phyloP scores from a whole-genome alignment of 1,140 invertebrate genomes.

The Micrasema longulum region DNA sequence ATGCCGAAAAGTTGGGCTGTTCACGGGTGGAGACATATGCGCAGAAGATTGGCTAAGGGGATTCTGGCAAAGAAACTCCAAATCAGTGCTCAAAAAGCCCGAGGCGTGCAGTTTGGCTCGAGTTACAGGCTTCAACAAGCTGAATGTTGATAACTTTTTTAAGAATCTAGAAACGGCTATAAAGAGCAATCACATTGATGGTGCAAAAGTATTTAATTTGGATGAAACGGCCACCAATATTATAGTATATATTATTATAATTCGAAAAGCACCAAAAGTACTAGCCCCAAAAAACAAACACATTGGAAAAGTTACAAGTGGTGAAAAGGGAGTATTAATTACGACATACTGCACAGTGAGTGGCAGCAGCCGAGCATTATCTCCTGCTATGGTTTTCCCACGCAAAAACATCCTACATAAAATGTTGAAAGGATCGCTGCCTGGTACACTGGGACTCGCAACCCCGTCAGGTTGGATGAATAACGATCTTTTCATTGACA shows the following conservation, averaged over 20 bases:
- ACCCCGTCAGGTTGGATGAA: neutral
- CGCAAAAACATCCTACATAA: neutral
- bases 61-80: neutral
- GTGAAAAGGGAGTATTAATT: neutral
- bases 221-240: neutral
- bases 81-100: neutral
- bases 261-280: neutral
- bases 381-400: neutral
- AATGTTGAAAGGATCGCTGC: neutral
- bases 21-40: neutral
- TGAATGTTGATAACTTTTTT: neutral
- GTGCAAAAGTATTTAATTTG: neutral
- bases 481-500: neutral
- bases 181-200: neutral
- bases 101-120: constrained; percentile 1
- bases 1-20: neutral
- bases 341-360: neutral
- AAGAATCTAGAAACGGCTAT: neutral
- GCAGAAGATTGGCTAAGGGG: neutral
- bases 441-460: neutral
- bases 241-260: too few relatives aligned
- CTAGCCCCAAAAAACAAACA: neutral
- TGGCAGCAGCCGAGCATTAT: neutral
- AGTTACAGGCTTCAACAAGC: neutral
- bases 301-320: neutral